Evolutionary conservation across 2,797 vertebrate species (phyloP), one percentile per base, ranked within the genome.

Genomic region (Tachyglossus aculeatus): DNA sequence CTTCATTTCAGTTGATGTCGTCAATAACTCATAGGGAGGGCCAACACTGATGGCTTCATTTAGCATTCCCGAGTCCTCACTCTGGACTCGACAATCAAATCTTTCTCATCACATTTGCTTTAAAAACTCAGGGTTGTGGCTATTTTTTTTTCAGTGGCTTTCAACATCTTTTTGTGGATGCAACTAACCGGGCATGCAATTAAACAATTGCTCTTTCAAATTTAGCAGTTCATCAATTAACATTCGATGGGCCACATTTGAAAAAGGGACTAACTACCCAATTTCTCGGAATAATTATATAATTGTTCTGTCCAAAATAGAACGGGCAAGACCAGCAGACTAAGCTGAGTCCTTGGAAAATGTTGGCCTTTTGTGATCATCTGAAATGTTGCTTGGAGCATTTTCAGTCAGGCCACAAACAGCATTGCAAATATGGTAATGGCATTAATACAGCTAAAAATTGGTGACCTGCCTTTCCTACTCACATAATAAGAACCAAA

Each of bases 271-370:
- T 61, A 29, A 33, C 24, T 55, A 51, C 43, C 33, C 2, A 61
- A 25, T 51, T 67, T 36, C 56, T 53, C 21, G 63, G 48, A 57
- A 15, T 13, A 41, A 33, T 47, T 63, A 47, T 62, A 40, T 47
- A 62, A 34, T 62, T 62, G 25, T 66, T 55, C 43, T 77, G 27
- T 32, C 50, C 19, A 39, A 54, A 54, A 57, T 56, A 32, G 62
- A 68, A 31, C n/a, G 54, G 18, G 6, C 53, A 24, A 1, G 33
- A 34, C 8, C 8, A 48, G n/a, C 18, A 62, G 34, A 67, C 37
- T 51, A 18, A 67, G 32, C 40, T 40, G 31, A 58, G 21, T 63
- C 27, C 40, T 13, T 72, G 62, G 62, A 18, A 53, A 38, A 43
- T 34, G 12, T 25, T 25, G 24, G 36, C 37, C 19, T 43, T 67